Evolutionary conservation across 2,113 vertebrate species (phyloP).

Genomic region (Sorex fumeus): DNA sequence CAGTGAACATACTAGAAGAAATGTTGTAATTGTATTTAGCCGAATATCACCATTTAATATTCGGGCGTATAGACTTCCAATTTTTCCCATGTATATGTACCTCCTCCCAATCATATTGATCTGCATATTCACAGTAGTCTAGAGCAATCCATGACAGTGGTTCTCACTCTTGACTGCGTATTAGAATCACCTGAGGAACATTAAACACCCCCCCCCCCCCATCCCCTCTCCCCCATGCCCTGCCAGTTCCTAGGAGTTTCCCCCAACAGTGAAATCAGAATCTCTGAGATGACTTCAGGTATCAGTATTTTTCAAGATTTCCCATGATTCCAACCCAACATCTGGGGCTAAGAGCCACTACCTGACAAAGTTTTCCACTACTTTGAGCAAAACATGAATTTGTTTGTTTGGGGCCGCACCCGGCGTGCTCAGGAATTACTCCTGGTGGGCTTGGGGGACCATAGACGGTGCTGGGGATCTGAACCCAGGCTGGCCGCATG

Average conservation of each 20-base stretch:
- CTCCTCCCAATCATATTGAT: background rate
- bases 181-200: background rate
- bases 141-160: background rate
- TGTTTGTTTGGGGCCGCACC: too few species aligned
- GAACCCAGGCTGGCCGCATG: too few species aligned
- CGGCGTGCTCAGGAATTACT: too few species aligned
- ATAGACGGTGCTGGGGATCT: too few species aligned
- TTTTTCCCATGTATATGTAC: slow-evolving; percentile 35
- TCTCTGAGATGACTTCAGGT: background rate
- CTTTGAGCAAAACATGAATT: too few species aligned
- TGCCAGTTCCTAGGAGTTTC: background rate
- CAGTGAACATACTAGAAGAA: slow-evolving; percentile 4
- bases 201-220: too few species aligned
- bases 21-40: background rate
- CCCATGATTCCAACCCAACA: background rate
- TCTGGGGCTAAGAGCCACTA: background rate
- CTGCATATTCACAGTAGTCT: too few species aligned
- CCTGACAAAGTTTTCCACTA: background rate
- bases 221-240: too few species aligned
- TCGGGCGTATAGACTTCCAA: slow-evolving; percentile 19
- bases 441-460: too few species aligned
- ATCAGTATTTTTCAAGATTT: slow-evolving; percentile 15
- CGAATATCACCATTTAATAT: slow-evolving; percentile 42
- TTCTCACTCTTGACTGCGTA: background rate
- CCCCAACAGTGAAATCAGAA: background rate